Evolutionary conservation across 2,888 invertebrate species (phyloP).

Genomic region (Lepidochitona cinerea): DNA sequence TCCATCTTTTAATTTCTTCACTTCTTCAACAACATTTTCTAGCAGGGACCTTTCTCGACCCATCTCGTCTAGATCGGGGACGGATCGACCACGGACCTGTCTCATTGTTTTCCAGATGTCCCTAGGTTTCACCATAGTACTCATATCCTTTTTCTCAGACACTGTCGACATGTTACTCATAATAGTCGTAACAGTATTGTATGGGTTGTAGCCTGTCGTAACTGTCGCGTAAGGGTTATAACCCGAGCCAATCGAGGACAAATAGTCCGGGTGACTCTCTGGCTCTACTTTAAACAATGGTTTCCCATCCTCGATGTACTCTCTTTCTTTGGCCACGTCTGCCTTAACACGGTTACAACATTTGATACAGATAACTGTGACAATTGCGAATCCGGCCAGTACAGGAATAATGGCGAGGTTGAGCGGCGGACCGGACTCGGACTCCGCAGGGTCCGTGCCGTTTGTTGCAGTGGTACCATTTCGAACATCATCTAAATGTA

Average conservation of each 20-base stretch:
- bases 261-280: neutral
- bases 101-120: constrained; percentile 2
- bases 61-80: neutral
- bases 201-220: neutral
- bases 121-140: neutral
- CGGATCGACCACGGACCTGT: neutral
- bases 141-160: neutral
- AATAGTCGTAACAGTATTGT: neutral
- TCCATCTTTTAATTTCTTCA: neutral
- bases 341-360: neutral
- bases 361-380: neutral
- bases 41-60: neutral
- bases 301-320: constrained; percentile 1
- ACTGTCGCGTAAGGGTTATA: neutral
- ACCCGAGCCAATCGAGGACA: neutral
- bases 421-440: neutral
- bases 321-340: neutral
- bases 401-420: neutral
- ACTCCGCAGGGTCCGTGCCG: neutral
- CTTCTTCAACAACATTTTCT: neutral
- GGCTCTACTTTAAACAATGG: neutral
- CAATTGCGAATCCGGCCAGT: neutral
- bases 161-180: neutral
- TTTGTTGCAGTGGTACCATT: too few species aligned
- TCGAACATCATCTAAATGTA: too few species aligned